A percentile compares a stretch with the other conserved stretches of the same genome.
phyloP scores from a whole-genome alignment of 1,140 invertebrate species.

The Ditylenchus dipsaci region DNA sequence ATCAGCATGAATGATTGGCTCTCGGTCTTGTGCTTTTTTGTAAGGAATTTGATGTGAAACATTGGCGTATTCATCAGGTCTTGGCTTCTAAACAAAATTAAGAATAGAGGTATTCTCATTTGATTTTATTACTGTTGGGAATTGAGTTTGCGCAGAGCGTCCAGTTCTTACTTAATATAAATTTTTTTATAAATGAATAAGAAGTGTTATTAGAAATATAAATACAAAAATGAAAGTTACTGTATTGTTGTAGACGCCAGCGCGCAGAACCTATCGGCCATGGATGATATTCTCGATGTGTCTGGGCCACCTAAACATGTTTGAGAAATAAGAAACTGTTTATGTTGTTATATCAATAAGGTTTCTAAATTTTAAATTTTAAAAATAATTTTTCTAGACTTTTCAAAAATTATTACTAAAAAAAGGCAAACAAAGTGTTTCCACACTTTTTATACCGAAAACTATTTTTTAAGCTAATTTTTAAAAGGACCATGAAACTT shows the following conservation, averaged over 20 bases:
- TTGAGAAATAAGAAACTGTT: too few relatives aligned
- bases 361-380: too few relatives aligned
- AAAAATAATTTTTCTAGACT: too few relatives aligned
- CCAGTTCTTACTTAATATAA: slow-evolving; percentile 29
- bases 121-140: slow-evolving; percentile 24
- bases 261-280: slow-evolving; percentile 35
- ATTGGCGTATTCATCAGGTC: slow-evolving; percentile 8
- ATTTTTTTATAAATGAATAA: slow-evolving; percentile 9
- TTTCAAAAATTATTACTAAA: too few relatives aligned
- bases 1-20: slow-evolving; percentile 17
- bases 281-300: slow-evolving; percentile 32
- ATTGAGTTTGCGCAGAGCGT: slow-evolving; percentile 5
- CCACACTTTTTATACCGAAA: too few relatives aligned
- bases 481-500: too few relatives aligned
- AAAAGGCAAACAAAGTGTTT: too few relatives aligned
- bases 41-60: slow-evolving; percentile 7
- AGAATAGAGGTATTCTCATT: background rate
- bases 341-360: too few relatives aligned
- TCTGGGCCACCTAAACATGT: slow-evolving; percentile 28
- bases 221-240: slow-evolving; percentile 18
- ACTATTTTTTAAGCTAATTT: too few relatives aligned
- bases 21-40: background rate
- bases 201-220: background rate
- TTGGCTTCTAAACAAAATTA: background rate
- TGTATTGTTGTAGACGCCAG: slow-evolving; percentile 35